Evolutionary conservation across 1,140 invertebrate genomes (phyloP).

Genomic region (Diorhabda elongata): DNA sequence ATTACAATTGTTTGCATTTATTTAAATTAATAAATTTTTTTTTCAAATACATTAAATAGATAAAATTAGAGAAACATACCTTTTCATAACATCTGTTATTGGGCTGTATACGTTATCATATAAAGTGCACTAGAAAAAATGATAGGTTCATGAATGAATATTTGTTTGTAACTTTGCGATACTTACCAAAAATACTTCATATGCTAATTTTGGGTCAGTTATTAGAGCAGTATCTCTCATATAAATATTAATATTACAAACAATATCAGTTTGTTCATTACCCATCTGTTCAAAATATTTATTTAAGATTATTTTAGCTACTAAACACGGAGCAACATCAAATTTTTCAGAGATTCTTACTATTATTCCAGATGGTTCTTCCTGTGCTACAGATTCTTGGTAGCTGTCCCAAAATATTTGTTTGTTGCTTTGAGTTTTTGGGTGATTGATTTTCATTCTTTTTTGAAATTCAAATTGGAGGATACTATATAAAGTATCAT

Average conservation of each 20-base stretch:
- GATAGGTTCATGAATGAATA: neutral
- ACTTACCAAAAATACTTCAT: slow-evolving; percentile 73
- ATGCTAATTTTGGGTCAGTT: slow-evolving; percentile 64
- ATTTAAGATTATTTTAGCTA: slow-evolving; percentile 64
- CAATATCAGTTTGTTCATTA: slow-evolving; percentile 22
- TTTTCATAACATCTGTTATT: slow-evolving; percentile 68
- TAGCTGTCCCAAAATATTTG: slow-evolving; percentile 42
- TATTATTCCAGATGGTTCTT: slow-evolving; percentile 52
- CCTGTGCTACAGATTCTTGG: slow-evolving; percentile 35
- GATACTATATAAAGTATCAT: slow-evolving; percentile 53
- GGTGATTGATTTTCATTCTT: slow-evolving; percentile 48
- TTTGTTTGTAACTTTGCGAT: no score
- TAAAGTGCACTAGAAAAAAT: slow-evolving; percentile 56
- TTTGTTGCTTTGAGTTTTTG: slow-evolving; percentile 33
- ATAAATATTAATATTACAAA: slow-evolving; percentile 53
- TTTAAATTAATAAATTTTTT: no score
- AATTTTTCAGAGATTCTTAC: slow-evolving; percentile 54
- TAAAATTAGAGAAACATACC: slow-evolving; percentile 43
- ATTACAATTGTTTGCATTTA: no score
- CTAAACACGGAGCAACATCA: slow-evolving; percentile 58
- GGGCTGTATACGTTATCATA: slow-evolving; percentile 75
- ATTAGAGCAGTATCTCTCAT: slow-evolving; percentile 70
- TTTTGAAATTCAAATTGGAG: slow-evolving; percentile 47
- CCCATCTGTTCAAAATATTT: slow-evolving; percentile 49
- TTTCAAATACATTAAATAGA: no score